Base-by-base conservation (phyloP, 2,888 invertebrate species). In the Apoda limacodes region DNA sequence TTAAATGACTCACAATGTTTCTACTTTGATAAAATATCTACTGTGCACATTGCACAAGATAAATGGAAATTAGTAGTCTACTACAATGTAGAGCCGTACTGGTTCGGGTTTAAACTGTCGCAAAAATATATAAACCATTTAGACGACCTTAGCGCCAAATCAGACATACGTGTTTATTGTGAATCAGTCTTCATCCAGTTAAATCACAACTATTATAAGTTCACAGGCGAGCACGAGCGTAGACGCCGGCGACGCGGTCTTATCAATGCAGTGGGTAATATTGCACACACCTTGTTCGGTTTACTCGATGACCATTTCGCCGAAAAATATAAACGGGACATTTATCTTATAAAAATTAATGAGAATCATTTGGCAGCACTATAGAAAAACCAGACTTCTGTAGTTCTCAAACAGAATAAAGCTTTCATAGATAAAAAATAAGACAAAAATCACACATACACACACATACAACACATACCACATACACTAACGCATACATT, bases 251-350 rank as follows among this genome's bases (percentile, higher is more conserved):
- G 32, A 13, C 37, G 28, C 13, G n/a, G n/a, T n/a, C n/a, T n/a
- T n/a, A n/a, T n/a, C n/a, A n/a, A n/a, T n/a, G n/a, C n/a, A n/a
- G n/a, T n/a, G n/a, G n/a, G n/a, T n/a, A n/a, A n/a, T n/a, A n/a
- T n/a, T n/a, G n/a, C n/a, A n/a, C n/a, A n/a, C 13, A 23, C 22
- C 1, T 20, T 42, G 12, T 44, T 42, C 26, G 37, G 39, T 6
- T 37, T 42, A 29, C 23, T 40, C n/a, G 41, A 41, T 24, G 34
- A 35, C 20, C 19, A 22, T 11, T 41, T 38, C 25, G 35, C n/a
- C n/a, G n/a, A n/a, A n/a, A n/a, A n/a, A n/a, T n/a, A n/a, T n/a
- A n/a, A n/a, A n/a, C n/a, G n/a, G 36, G 4, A 32, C 34, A 35
- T 26, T 38, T 9, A 34, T 36, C n/a, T n/a, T n/a, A n/a, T n/a